A percentile compares a stretch with the other conserved stretches of the same genome.
Conservation (phyloP, 2,797 vertebrate species). For the Pyrocephalus nanus region DNA sequence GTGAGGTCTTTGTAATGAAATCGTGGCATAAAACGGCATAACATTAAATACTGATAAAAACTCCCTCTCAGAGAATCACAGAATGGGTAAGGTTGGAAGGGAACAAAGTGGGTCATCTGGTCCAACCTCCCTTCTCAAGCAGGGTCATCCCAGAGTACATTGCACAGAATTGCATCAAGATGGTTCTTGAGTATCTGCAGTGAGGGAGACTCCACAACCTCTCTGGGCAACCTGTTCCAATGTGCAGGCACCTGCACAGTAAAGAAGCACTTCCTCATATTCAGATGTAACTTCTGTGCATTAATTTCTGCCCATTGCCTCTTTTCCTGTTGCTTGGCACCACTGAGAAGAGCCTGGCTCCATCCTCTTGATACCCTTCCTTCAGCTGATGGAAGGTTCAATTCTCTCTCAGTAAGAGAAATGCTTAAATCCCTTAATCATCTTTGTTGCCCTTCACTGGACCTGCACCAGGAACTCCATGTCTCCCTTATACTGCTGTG, state of each 20-base stretch:
- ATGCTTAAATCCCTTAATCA: background rate
- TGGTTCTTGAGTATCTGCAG: background rate
- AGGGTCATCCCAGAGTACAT: background rate
- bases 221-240: background rate
- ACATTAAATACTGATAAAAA: background rate
- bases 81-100: background rate
- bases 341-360: background rate
- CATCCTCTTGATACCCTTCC: background rate
- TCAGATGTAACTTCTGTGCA: background rate
- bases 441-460: background rate
- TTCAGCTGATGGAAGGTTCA: background rate
- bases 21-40: background rate
- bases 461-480: background rate
- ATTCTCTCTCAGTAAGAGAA: background rate
- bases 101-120: background rate
- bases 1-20: background rate
- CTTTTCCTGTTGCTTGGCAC: background rate
- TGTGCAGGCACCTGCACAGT: background rate
- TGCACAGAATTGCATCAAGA: background rate
- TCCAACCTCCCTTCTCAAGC: background rate
- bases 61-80: background rate
- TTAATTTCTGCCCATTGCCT: background rate
- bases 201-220: background rate
- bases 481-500: background rate
- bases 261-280: background rate